Evolutionary conservation across 2,113 vertebrate genomes (phyloP), one percentile per base, ranked within the genome.

Genomic region (Varanus komodoensis): DNA sequence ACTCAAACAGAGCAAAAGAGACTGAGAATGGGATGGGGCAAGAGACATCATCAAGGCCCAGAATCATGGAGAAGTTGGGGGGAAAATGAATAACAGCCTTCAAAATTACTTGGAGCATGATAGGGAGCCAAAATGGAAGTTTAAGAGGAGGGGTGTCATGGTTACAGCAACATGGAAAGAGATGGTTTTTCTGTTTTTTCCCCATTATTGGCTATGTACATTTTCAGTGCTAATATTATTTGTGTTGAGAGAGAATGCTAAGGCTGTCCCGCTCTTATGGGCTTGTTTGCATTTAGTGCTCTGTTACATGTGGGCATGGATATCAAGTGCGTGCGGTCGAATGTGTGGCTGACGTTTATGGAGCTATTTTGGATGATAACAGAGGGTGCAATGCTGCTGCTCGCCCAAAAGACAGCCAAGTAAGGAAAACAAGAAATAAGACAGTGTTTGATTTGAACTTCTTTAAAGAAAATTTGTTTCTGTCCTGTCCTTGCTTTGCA

Each of bases 321-420:
- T 98, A 98, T 96, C 98, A 98, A 96, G 96, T 98, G 94, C 98
- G 99, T 81, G 98, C 98, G 19, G 98, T 99, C 34, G 97, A 96
- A 78, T 99, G 99, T 85, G 97, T 99, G 73, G 97, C 95, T 0
- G 98, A 97, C 52, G 89, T 71, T 6, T 97, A 98, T 1, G 95
- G 95, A 0, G 87, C 96, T 73, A 94, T 97, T 32, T 91, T 98
- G 86, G 97, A 97, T 48, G 97, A 99, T 48, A 98, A 98, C 93
- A 94, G 97, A 81, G 97, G 98, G 77, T 99, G 99, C 93, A 98
- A 96, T 17, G 97, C 97, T 86, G 97, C 97, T 15, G 94, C 97
- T 44, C 98, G 98, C 89, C 99, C 99, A 54, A 95, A 95, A 93
- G 98, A 99, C 95, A 99, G 91, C 57, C 98, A 99, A 95, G 99